Conservation (phyloP, 1,140 invertebrate genomes). For the Eueides isabella region DNA sequence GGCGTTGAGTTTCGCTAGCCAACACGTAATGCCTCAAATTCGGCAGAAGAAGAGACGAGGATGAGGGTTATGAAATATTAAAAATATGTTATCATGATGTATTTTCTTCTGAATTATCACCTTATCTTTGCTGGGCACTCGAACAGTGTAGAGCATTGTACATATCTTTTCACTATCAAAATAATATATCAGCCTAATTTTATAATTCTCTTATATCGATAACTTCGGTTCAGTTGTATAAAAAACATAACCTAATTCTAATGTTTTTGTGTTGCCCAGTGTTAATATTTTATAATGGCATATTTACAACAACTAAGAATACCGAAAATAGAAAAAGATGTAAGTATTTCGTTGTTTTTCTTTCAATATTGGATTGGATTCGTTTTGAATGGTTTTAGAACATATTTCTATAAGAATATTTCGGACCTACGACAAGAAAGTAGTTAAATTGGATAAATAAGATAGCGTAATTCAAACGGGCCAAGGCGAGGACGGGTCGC, state of each 20-base stretch:
- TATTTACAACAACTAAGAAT: constrained; percentile 50
- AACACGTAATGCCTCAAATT: too few species aligned
- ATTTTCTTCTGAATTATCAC: neutral
- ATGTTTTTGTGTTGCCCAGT: constrained; percentile 17
- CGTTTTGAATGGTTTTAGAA: too few species aligned
- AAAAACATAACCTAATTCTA: constrained; percentile 12
- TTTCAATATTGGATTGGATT: too few species aligned
- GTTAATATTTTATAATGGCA: constrained; percentile 33
- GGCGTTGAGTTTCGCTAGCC: too few species aligned
- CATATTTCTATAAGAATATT: too few species aligned
- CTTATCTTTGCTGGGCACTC: neutral
- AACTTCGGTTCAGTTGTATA: constrained; percentile 49
- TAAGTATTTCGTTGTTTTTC: constrained; percentile 38
- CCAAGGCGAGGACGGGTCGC: too few species aligned
- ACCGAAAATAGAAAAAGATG: constrained; percentile 46
- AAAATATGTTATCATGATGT: neutral
- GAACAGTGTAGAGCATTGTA: neutral
- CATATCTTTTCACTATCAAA: neutral
- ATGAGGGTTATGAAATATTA: too few species aligned
- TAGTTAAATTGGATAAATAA: too few species aligned
- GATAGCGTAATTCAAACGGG: too few species aligned
- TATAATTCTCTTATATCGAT: constrained; percentile 20
- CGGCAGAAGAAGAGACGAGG: too few species aligned
- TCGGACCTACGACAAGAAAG: too few species aligned
- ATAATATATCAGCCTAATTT: constrained; percentile 7